A percentile compares a stretch with the other conserved stretches of the same genome.
These are phyloP conservation scores for Polyploca ridens DNA, from an alignment of 2,888 invertebrate genomes.

Conservation along the genomic window DNA sequence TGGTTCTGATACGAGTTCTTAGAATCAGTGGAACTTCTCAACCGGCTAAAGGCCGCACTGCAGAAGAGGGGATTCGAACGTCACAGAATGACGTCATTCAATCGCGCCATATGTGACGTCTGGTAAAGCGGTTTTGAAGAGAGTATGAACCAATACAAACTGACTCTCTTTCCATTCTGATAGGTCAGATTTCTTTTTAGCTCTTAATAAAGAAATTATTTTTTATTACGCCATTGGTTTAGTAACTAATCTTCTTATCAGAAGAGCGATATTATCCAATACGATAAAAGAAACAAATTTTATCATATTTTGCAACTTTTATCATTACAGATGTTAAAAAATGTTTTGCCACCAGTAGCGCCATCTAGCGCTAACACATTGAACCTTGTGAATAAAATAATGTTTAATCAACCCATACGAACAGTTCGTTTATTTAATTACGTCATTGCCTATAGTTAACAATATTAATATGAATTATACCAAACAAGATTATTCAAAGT, in stretches of 20 bases:
- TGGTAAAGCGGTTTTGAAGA: slow-evolving; percentile 26
- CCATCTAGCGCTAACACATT: slow-evolving; percentile 49
- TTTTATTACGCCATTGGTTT: not conserved
- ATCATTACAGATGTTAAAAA: slow-evolving; percentile 8
- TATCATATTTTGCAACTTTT: not conserved
- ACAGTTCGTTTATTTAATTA: slow-evolving; percentile 16
- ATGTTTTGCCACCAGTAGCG: slow-evolving; percentile 34
- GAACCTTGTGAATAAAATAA: slow-evolving; percentile 29
- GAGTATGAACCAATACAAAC: slow-evolving; percentile 31
- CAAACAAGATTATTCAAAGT: not conserved
- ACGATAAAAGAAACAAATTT: not conserved
- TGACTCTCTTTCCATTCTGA: not conserved
- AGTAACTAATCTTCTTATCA: not conserved
- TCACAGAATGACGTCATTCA: slow-evolving; percentile 69
- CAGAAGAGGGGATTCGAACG: slow-evolving; percentile 53
- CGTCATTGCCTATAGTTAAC: slow-evolving; percentile 37
- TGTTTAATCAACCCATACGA: not conserved
- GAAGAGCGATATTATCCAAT: not conserved
- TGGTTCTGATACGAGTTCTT: slow-evolving; percentile 54
- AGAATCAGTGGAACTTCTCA: slow-evolving; percentile 41
- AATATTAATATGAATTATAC: slow-evolving; percentile 23
- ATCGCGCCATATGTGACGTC: slow-evolving; percentile 61
- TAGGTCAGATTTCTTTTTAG: not conserved
- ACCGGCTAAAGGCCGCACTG: slow-evolving; percentile 37
- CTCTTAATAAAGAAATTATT: too few relatives aligned